These are phyloP conservation scores for Crypturellus undulatus DNA, from an alignment of 2,113 vertebrate species.

Conservation along the genomic window DNA sequence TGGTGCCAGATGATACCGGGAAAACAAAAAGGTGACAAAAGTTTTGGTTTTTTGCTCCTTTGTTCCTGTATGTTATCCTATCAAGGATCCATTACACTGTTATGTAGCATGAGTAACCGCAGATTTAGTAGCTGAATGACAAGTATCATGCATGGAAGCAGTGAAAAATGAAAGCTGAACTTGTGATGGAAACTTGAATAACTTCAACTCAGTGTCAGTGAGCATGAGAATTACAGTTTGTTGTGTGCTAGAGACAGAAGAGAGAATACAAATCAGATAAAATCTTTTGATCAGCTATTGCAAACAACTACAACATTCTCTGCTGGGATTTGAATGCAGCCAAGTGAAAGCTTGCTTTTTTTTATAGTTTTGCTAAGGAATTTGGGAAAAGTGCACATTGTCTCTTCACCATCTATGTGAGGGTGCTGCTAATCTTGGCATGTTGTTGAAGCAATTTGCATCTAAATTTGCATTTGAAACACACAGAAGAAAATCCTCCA, in stretches of 20 bases:
- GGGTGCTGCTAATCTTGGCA: not conserved
- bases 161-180: not conserved
- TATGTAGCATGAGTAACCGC: not conserved
- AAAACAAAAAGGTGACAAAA: not conserved
- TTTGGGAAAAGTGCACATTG: not conserved
- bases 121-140: not conserved
- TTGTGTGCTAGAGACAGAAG: not conserved
- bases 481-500: not conserved
- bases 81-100: not conserved
- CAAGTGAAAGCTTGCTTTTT: not conserved
- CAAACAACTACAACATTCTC: not conserved
- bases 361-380: not conserved
- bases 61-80: not conserved
- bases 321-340: not conserved
- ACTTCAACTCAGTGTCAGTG: not conserved
- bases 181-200: not conserved
- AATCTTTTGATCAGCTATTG: not conserved
- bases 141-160: not conserved
- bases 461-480: conserved; percentile 47
- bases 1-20: not conserved
- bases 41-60: not conserved
- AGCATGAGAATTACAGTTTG: not conserved
- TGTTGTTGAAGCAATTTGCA: conserved; percentile 22
- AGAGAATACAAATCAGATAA: not conserved
- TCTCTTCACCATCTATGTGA: not conserved